Conservation (phyloP, 2,888 invertebrate genomes). For the Cantharis rufa region DNA sequence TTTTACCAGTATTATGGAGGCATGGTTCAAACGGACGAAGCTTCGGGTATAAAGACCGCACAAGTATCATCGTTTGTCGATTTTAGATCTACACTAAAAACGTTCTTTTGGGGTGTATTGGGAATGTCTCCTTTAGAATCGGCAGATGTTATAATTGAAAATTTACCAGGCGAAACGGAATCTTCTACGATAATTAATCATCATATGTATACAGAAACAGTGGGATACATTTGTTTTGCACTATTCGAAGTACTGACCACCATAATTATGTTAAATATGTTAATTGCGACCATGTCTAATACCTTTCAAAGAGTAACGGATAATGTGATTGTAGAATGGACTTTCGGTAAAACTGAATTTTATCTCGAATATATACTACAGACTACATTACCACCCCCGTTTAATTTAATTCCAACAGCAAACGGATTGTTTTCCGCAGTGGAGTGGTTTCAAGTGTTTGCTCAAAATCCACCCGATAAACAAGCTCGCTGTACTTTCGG, state of each 20-base stretch:
- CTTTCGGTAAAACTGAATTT: constrained; percentile 73
- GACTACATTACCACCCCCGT: constrained; percentile 71
- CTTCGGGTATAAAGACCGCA: constrained; percentile 62
- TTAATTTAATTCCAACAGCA: constrained; percentile 70
- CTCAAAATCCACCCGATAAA: constrained; percentile 49
- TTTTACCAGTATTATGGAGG: constrained; percentile 71
- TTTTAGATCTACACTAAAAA: constrained; percentile 63
- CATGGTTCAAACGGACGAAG: constrained; percentile 63
- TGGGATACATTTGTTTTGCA: constrained; percentile 71
- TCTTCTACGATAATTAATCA: constrained; percentile 59
- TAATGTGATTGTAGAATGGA: constrained; percentile 75
- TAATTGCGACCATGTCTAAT: constrained; percentile 80
- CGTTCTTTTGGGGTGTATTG: constrained; percentile 72
- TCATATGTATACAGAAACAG: constrained; percentile 66
- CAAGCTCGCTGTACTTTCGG: constrained; percentile 57
- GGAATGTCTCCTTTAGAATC: constrained; percentile 69
- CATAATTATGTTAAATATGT: constrained; percentile 75
- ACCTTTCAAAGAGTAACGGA: constrained; percentile 72
- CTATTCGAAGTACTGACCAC: constrained; percentile 73
- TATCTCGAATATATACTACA: constrained; percentile 75
- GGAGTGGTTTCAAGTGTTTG: constrained; percentile 57
- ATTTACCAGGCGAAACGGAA: constrained; percentile 57
- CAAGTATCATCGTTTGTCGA: constrained; percentile 63
- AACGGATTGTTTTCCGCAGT: constrained; percentile 56
- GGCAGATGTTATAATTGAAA: constrained; percentile 68